A percentile compares a stretch with the other conserved stretches of the same genome.
Conservation (phyloP, 53 echinoderm and acorn worm species). For the Echinometra lucunter region DNA sequence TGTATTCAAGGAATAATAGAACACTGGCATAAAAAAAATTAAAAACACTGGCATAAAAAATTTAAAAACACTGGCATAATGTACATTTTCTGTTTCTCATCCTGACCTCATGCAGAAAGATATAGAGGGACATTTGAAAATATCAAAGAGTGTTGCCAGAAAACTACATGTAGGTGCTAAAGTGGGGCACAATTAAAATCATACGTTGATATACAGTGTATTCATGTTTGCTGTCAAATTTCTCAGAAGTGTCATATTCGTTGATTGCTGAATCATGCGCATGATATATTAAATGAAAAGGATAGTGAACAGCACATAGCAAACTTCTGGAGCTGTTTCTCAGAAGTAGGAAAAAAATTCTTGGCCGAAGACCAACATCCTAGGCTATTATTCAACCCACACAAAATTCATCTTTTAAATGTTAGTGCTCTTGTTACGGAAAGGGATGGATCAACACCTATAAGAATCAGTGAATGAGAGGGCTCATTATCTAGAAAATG, state of each 20-base stretch:
- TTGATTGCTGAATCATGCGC: background rate
- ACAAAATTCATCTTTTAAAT: background rate
- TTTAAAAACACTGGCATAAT: too few relatives aligned
- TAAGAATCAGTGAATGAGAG: too few relatives aligned
- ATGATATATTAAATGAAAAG: background rate
- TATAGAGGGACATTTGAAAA: background rate
- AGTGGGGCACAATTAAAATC: background rate
- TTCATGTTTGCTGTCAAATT: background rate
- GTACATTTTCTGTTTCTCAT: background rate
- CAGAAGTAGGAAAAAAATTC: background rate
- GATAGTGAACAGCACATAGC: background rate
- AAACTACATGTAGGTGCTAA: background rate
- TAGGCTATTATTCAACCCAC: constrained; percentile 1
- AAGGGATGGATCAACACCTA: too few relatives aligned
- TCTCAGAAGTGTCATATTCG: background rate
- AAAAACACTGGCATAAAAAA: too few relatives aligned
- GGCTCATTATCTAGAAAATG: too few relatives aligned
- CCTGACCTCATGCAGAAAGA: background rate
- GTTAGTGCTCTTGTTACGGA: background rate
- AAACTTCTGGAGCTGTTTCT: background rate
- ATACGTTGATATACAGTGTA: background rate
- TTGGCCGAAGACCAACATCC: constrained; percentile 20
- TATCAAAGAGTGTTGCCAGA: background rate
- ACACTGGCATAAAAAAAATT: too few relatives aligned
- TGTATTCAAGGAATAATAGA: too few relatives aligned